These are phyloP conservation scores for Phasianus colchicus DNA, from an alignment of 2,113 vertebrate species.

Conservation along the genomic window DNA sequence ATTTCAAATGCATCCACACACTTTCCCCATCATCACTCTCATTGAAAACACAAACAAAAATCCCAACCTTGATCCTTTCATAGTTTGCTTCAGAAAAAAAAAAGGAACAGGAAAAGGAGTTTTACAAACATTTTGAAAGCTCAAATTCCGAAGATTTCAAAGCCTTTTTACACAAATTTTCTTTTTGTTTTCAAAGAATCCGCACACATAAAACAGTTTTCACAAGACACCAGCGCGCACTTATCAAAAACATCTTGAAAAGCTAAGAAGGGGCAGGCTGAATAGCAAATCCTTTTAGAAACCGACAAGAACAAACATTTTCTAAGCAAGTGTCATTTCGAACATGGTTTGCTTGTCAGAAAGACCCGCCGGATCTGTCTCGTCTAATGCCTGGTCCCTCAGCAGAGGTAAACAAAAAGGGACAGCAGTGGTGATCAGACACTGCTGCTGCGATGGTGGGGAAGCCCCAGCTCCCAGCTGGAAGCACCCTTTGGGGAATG, in stretches of 20 bases:
- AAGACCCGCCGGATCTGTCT: neutral
- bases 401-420: neutral
- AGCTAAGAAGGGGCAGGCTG: neutral
- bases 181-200: constrained; percentile 28
- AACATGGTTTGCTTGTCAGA: neutral
- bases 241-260: constrained; percentile 24
- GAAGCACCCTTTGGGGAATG: fast-evolving
- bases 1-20: neutral
- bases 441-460: fast-evolving
- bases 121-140: constrained; percentile 60
- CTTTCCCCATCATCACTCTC: neutral
- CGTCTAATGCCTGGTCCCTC: fast-evolving
- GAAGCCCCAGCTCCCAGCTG: neutral
- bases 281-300: constrained; percentile 22
- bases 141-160: constrained; percentile 38
- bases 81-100: neutral
- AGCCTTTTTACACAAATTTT: neutral
- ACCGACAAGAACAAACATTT: neutral
- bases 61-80: neutral
- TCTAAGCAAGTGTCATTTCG: neutral
- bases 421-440: neutral
- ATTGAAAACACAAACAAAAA: constrained; percentile 22
- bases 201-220: neutral
- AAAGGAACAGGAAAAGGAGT: neutral
- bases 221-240: neutral